phyloP scores from a whole-genome alignment of 2,113 vertebrate genomes.

The Pontoporia blainvillei region DNA sequence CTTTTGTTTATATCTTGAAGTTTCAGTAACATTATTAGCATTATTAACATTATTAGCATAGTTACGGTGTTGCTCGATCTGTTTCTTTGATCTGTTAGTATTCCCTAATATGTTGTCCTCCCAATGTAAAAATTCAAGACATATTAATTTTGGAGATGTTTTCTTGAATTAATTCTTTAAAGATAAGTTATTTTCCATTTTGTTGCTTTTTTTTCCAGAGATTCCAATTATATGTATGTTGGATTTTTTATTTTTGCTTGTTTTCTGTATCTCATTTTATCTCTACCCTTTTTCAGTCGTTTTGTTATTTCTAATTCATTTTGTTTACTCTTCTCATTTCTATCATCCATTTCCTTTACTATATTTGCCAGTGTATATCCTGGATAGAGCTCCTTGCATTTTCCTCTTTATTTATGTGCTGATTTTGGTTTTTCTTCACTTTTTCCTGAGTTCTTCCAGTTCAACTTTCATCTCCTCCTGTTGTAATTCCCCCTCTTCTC shows the following conservation, averaged over 20 bases:
- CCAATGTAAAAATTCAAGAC: background rate
- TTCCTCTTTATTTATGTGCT: background rate
- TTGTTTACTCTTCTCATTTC: background rate
- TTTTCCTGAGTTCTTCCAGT: background rate
- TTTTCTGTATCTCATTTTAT: background rate
- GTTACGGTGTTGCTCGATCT: no score
- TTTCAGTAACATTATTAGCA: background rate
- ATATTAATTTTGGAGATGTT: background rate
- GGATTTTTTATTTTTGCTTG: background rate
- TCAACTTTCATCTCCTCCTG: background rate
- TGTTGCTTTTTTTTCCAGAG: background rate
- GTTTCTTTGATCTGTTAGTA: background rate
- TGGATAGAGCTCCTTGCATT: background rate
- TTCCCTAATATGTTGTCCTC: background rate
- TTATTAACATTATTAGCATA: background rate
- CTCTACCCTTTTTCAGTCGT: background rate
- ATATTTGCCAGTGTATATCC: background rate
- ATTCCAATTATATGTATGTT: background rate
- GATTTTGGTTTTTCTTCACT: background rate
- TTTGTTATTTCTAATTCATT: background rate
- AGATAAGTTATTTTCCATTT: background rate
- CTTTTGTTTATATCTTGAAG: background rate
- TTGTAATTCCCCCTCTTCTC: background rate
- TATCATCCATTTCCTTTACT: background rate
- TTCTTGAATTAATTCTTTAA: background rate